Evolutionary conservation across 2,888 invertebrate species (phyloP), one percentile per base, ranked within the genome.

Genomic region (Drosophila pseudotalamancana): DNA sequence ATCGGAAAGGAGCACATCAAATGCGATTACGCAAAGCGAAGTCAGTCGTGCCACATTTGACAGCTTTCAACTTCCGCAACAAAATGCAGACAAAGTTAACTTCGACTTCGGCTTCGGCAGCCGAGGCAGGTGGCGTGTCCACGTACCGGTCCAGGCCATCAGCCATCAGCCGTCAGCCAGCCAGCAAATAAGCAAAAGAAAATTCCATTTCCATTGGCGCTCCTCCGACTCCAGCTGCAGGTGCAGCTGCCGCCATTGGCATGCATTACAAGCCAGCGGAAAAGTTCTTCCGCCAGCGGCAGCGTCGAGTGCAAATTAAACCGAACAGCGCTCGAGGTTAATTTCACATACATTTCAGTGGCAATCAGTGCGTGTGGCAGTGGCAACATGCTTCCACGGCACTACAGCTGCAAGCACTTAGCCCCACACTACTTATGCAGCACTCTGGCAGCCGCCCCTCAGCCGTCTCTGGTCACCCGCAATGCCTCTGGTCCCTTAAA

Each of bases 301-400:
- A 63, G 64, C 57, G 74, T 70, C 73, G 77, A 80, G 87, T 87
- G 81, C 81, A 87, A 82, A 82, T 82, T 82, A 87, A 87, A 87
- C 56, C 77, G 82, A 78, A 69, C 83, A 85, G 76, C 65, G 76
- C 83, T 75, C 76, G 76, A 64, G 87, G 79, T 85, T 83, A 87
- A 83, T 87, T 83, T 83, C 83, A 83, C 88, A 87, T 83, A 83
- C 83, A 87, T 81, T 87, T 85, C 82, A 70, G 68, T 85, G 60
- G 82, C 85, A 85, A 83, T 83, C 87, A 87, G 82, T 83, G 82
- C 82, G 87, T 82, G 79, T 70, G 57, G 69, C 75, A 71, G 39
- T 76, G 37, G 48, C 65, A 57, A 51, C 62, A 32, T 56, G 32
- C 54, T 29, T 32, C 59, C 62, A 40, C 50, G 31, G 59, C 31